Evolutionary conservation across 2,797 vertebrate genomes (phyloP).

Genomic region (Cyclura pinguis): DNA sequence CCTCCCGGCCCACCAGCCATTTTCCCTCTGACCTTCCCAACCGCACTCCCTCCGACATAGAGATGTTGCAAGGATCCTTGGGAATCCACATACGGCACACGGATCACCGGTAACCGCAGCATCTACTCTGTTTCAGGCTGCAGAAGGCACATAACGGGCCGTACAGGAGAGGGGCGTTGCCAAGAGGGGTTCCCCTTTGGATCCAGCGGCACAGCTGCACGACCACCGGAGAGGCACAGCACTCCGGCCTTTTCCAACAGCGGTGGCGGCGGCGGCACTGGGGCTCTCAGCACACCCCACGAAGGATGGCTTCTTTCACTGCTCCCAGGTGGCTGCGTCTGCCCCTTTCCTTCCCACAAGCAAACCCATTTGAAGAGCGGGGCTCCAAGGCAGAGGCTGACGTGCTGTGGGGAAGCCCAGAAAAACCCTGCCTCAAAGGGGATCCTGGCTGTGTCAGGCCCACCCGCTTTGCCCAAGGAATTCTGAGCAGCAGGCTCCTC

Average conservation of each 20-base stretch:
- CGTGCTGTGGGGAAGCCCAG: no score
- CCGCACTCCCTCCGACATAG: neutral
- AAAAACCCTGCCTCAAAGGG: no score
- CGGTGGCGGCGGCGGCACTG: neutral
- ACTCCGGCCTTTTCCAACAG: neutral
- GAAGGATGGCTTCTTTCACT: no score
- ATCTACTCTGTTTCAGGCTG: neutral
- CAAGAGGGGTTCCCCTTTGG: neutral
- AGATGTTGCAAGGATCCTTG: neutral
- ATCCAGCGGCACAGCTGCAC: neutral
- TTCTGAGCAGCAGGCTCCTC: no score
- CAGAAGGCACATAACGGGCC: neutral
- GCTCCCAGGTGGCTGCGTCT: neutral
- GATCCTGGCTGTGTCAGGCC: no score
- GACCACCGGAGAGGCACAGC: neutral
- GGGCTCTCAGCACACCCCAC: no score
- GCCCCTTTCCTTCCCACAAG: neutral
- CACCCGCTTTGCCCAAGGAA: no score
- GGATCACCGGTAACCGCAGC: no score
- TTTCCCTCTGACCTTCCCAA: no score
- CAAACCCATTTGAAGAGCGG: no score
- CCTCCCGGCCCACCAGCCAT: no score
- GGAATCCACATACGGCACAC: neutral
- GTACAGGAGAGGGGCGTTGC: no score
- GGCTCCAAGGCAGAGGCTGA: neutral